Evolutionary conservation across 2,113 vertebrate genomes (phyloP).

Genomic region (Pomatorhinus ruficollis): DNA sequence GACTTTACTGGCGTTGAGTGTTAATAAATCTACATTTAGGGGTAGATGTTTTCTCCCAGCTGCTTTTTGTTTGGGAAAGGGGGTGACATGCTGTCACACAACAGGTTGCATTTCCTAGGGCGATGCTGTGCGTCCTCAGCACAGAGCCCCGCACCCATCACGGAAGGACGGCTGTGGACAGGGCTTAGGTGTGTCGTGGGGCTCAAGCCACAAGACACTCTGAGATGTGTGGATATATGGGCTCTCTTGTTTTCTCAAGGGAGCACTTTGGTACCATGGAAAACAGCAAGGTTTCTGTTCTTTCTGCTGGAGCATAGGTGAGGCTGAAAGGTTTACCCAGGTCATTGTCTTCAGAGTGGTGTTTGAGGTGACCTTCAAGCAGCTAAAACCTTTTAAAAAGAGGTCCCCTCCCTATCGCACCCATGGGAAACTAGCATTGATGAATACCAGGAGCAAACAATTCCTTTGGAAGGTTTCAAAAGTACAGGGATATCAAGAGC

Average conservation of each 20-base stretch:
- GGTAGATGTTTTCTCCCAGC: constrained; percentile 39
- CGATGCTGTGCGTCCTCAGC: neutral
- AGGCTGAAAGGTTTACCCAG: neutral
- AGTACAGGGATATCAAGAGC: neutral
- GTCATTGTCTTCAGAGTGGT: neutral
- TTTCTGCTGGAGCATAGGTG: neutral
- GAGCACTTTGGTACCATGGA: neutral
- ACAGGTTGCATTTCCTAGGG: constrained; percentile 54
- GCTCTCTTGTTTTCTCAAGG: neutral
- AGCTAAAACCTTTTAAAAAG: neutral
- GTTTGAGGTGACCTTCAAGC: neutral
- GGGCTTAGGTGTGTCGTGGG: neutral
- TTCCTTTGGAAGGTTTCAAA: neutral
- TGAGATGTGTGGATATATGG: neutral
- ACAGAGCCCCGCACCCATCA: rapidly evolving
- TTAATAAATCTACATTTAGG: constrained; percentile 64
- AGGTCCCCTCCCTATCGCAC: neutral
- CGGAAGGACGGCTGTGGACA: rapidly evolving
- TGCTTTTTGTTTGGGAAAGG: constrained; percentile 32
- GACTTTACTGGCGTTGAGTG: constrained; percentile 52
- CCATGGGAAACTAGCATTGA: neutral
- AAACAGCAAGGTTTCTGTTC: neutral
- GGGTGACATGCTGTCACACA: neutral
- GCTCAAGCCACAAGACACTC: rapidly evolving
- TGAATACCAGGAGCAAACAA: neutral